phyloP scores from a whole-genome alignment of 2,888 invertebrate species.

The Aromia moschata region DNA sequence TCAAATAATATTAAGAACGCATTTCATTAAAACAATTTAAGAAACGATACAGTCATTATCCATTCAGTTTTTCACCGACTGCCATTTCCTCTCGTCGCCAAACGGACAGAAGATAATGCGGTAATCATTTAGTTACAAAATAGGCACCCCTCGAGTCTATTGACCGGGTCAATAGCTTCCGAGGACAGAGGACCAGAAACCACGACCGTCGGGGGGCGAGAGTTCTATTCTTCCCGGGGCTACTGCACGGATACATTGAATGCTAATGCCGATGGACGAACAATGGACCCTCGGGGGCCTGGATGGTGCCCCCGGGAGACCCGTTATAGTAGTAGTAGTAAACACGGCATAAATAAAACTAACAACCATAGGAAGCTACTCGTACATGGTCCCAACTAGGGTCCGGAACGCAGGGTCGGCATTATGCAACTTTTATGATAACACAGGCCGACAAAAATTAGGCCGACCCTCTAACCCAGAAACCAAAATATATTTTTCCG shows the following conservation, averaged over 20 bases:
- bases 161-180: not conserved
- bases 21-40: too few relatives aligned
- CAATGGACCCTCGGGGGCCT: constrained; percentile 3
- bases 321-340: constrained; percentile 2
- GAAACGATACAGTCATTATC: too few relatives aligned
- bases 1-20: too few relatives aligned
- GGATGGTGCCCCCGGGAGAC: not conserved
- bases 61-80: too few relatives aligned
- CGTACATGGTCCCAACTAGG: too few relatives aligned
- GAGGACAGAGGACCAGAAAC: not conserved
- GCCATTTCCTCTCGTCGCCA: too few relatives aligned
- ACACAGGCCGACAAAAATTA: too few relatives aligned
- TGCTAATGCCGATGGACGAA: not conserved
- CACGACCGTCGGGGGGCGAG: not conserved
- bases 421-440: too few relatives aligned
- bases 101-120: too few relatives aligned
- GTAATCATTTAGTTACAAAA: not conserved
- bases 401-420: too few relatives aligned
- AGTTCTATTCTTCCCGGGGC: not conserved
- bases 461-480: too few relatives aligned
- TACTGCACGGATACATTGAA: not conserved
- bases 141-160: not conserved
- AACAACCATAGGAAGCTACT: not conserved
- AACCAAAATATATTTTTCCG: too few relatives aligned
- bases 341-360: not conserved